These are phyloP conservation scores for Popillia japonica DNA, from an alignment of 1,140 invertebrate species.

Conservation along the genomic window DNA sequence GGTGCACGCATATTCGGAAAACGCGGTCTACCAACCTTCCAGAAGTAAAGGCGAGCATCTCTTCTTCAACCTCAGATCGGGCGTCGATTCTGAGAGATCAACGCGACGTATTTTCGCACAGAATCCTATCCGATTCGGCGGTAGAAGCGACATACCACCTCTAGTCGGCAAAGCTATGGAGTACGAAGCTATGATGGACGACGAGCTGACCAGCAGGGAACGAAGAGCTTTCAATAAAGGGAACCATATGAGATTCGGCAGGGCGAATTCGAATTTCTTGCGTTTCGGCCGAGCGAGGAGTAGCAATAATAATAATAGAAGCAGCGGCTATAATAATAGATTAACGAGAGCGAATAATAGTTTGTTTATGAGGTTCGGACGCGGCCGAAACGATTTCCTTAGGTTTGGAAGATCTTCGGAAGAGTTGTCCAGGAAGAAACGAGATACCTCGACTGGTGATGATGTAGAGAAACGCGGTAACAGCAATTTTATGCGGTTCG, in stretches of 20 bases:
- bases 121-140: constrained; percentile 5
- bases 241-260: constrained; percentile 44
- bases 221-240: neutral
- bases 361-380: constrained; percentile 36
- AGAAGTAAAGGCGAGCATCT: neutral
- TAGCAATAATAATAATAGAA: constrained; percentile 16
- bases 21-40: neutral
- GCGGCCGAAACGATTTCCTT: constrained; percentile 15
- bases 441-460: constrained; percentile 9
- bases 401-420: constrained; percentile 19
- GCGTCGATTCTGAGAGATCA: neutral
- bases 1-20: neutral
- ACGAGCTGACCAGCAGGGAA: neutral
- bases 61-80: constrained; percentile 4
- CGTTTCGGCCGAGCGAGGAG: constrained; percentile 42
- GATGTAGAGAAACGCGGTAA: constrained; percentile 33
- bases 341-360: constrained; percentile 43
- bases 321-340: constrained; percentile 40
- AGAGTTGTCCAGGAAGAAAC: constrained; percentile 11
- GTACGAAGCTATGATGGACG: constrained; percentile 3
- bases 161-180: neutral
- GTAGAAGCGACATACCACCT: constrained; percentile 34
- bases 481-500: constrained; percentile 40
- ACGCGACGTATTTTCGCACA: constrained; percentile 15
- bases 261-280: constrained; percentile 46